Evolutionary conservation across 2,888 invertebrate species (phyloP).

Genomic region (Eupithecia centaureata): DNA sequence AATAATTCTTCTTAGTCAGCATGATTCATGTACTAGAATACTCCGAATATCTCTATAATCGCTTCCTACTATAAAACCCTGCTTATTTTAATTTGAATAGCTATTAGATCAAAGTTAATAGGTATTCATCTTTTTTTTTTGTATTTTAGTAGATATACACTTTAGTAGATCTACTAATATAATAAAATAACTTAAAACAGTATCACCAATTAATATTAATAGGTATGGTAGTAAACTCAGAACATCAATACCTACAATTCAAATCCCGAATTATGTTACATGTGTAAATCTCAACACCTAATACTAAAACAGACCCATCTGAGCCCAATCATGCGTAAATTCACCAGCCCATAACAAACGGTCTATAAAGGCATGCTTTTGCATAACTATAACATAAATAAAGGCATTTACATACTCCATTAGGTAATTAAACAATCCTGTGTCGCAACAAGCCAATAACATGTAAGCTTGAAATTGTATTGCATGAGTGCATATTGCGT

Average conservation of each 20-base stretch:
- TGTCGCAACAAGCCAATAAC: constrained; percentile 30
- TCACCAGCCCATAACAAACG: constrained; percentile 22
- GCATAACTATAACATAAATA: constrained; percentile 42
- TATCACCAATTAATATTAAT: background rate
- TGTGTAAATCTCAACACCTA: constrained; percentile 12
- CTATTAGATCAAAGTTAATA: background rate
- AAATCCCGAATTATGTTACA: constrained; percentile 8
- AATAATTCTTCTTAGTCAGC: background rate
- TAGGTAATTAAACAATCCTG: constrained; percentile 39
- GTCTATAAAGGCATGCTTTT: constrained; percentile 18
- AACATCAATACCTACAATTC: background rate
- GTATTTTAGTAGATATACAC: background rate
- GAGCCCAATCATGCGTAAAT: constrained; percentile 29
- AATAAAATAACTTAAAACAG: no score
- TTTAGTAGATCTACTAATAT: no score
- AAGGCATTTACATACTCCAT: constrained; percentile 39
- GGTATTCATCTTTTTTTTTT: background rate
- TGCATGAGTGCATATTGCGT: background rate
- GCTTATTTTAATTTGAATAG: background rate
- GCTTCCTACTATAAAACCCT: background rate
- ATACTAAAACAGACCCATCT: constrained; percentile 19
- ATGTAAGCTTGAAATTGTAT: constrained; percentile 17
- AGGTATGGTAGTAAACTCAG: background rate
- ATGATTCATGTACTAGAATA: background rate
- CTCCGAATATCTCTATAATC: background rate